A percentile compares a stretch with the other conserved stretches of the same genome.
These are phyloP conservation scores for Periparus ater DNA, from an alignment of 2,797 vertebrate species.

Conservation along the genomic window DNA sequence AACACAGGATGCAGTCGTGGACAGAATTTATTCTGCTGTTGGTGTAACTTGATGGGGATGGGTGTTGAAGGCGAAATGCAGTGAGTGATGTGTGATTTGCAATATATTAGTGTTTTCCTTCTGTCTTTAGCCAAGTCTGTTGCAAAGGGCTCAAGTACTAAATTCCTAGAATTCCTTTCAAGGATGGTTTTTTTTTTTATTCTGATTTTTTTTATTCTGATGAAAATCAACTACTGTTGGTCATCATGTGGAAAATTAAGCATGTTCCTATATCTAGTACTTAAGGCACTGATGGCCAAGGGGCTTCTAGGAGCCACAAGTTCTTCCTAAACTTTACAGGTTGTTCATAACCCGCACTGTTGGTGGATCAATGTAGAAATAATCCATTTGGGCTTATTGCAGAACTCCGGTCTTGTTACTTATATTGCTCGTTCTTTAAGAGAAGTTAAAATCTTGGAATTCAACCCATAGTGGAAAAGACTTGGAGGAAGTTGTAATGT, in stretches of 20 bases:
- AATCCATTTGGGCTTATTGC: neutral
- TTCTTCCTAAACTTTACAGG: neutral
- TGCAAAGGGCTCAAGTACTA: neutral
- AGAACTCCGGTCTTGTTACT: neutral
- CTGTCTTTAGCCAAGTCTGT: neutral
- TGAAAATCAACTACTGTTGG: neutral
- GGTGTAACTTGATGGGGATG: neutral
- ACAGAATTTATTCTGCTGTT: accelerated
- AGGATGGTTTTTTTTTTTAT: neutral
- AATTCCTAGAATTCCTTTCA: neutral
- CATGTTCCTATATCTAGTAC: accelerated
- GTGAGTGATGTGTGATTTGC: neutral
- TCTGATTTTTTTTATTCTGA: too few species aligned
- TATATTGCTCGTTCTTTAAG: neutral
- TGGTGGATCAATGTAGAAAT: neutral
- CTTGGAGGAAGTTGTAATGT: neutral
- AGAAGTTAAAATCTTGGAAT: neutral
- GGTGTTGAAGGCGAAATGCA: neutral
- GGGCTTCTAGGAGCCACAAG: neutral
- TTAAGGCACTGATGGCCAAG: neutral
- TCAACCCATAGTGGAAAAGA: neutral
- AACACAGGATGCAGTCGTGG: accelerated
- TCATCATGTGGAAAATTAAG: neutral
- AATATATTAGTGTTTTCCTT: accelerated
- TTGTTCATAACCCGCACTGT: neutral